These are phyloP conservation scores for Crepidodera aurea DNA, from an alignment of 2,888 invertebrate genomes.

Conservation along the genomic window DNA sequence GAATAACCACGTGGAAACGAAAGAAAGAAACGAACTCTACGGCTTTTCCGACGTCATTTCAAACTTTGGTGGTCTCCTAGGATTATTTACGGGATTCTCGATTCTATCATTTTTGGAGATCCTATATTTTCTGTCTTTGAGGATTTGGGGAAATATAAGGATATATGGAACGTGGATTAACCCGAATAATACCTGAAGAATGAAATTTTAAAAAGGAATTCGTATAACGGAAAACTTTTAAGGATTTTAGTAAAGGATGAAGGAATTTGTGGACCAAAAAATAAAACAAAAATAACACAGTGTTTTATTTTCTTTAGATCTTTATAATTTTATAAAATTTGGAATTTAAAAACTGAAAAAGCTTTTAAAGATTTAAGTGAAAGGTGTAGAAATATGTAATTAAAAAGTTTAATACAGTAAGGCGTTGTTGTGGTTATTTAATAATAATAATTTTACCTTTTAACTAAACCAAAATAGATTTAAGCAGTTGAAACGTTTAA, in stretches of 20 bases:
- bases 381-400: no score
- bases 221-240: not conserved
- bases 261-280: no score
- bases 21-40: conserved; percentile 50
- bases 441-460: no score
- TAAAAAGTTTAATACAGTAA: no score
- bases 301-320: no score
- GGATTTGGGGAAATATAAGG: conserved; percentile 44
- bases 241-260: not conserved
- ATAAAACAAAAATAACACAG: no score
- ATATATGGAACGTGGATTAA: conserved; percentile 42
- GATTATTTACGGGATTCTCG: conserved; percentile 50
- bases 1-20: conserved; percentile 41
- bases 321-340: no score
- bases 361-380: no score
- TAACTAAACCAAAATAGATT: no score
- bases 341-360: no score
- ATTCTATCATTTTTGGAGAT: conserved; percentile 46
- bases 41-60: conserved; percentile 49
- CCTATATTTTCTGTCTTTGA: conserved; percentile 45
- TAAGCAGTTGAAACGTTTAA: no score
- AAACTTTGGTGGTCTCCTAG: conserved; percentile 51
- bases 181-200: not conserved
- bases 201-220: not conserved
- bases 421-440: no score